Evolutionary conservation across 2,113 vertebrate genomes (phyloP).

Genomic region (Pseudolaguvia tuberculata): DNA sequence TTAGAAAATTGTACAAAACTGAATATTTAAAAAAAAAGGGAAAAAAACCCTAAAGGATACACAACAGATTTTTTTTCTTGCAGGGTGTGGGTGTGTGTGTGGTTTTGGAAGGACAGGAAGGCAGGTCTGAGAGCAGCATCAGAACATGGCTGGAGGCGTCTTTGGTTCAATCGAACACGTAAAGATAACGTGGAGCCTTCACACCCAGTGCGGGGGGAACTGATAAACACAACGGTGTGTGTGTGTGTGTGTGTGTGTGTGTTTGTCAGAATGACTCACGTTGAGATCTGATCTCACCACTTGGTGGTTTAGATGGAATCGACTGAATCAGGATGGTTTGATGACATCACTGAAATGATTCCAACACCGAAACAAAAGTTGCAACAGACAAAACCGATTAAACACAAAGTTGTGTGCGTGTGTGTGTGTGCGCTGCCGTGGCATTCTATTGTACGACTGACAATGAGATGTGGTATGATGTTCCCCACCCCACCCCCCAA

Average conservation of each 20-base stretch:
- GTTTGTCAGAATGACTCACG: too few species aligned
- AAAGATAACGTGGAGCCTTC: constrained; percentile 79
- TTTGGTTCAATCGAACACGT: constrained; percentile 96
- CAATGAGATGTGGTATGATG: constrained; percentile 70
- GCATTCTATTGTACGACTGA: constrained; percentile 59
- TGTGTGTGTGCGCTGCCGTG: constrained; percentile 16
- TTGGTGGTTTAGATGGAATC: too few species aligned
- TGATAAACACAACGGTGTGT: constrained; percentile 16
- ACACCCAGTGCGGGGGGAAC: constrained; percentile 68
- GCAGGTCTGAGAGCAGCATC: constrained; percentile 97
- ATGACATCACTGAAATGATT: too few species aligned
- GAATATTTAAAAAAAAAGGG: constrained; percentile 31
- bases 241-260: constrained; percentile 11
- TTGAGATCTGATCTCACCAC: too few species aligned
- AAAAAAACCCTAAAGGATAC: constrained; percentile 43
- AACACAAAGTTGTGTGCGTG: background rate
- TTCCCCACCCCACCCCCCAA: constrained; percentile 81
- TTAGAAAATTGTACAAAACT: constrained; percentile 84
- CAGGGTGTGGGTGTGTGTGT: constrained; percentile 65
- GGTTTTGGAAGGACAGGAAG: constrained; percentile 92
- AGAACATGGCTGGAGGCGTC: constrained; percentile 96
- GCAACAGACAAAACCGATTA: too few species aligned
- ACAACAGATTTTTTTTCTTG: constrained; percentile 69
- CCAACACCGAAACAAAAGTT: too few species aligned
- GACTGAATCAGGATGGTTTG: too few species aligned